Conservation (phyloP, 2,888 invertebrate genomes). For the Eulithis prunata region DNA sequence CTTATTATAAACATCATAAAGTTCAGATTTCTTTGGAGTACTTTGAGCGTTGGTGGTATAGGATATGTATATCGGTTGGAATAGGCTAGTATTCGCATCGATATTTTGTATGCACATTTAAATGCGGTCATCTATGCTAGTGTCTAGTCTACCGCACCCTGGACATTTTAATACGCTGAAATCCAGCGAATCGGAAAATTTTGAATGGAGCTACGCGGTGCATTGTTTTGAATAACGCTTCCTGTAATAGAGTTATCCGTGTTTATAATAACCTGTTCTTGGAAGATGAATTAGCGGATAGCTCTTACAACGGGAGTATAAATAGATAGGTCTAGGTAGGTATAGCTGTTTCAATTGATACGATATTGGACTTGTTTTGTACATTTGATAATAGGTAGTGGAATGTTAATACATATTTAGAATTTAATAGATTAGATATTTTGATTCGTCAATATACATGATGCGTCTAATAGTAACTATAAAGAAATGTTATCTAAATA, state of each 20-base stretch:
- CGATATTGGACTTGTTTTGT: constrained; percentile 6
- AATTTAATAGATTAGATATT: no score
- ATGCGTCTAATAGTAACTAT: no score
- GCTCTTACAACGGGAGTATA: constrained; percentile 12
- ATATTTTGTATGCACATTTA: constrained; percentile 82
- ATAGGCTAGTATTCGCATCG: constrained; percentile 72
- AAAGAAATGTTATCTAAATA: no score
- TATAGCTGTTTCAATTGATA: constrained; percentile 16
- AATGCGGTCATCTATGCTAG: constrained; percentile 77
- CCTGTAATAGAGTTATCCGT: constrained; percentile 35
- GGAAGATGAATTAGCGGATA: constrained; percentile 25
- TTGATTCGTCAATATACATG: no score
- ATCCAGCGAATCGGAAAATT: constrained; percentile 61
- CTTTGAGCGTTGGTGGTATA: constrained; percentile 30
- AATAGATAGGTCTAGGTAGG: constrained; percentile 1
- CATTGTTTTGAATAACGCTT: constrained; percentile 46
- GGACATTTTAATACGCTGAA: constrained; percentile 67
- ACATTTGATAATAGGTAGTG: no score
- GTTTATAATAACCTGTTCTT: constrained; percentile 26
- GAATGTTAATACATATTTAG: no score
- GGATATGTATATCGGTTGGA: constrained; percentile 45
- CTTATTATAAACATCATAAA: constrained; percentile 39
- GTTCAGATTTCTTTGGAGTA: constrained; percentile 42
- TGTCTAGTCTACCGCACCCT: constrained; percentile 54
- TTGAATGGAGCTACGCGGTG: constrained; percentile 51